Conservation (phyloP, 2,888 invertebrate species). For the Morpho helenor region DNA sequence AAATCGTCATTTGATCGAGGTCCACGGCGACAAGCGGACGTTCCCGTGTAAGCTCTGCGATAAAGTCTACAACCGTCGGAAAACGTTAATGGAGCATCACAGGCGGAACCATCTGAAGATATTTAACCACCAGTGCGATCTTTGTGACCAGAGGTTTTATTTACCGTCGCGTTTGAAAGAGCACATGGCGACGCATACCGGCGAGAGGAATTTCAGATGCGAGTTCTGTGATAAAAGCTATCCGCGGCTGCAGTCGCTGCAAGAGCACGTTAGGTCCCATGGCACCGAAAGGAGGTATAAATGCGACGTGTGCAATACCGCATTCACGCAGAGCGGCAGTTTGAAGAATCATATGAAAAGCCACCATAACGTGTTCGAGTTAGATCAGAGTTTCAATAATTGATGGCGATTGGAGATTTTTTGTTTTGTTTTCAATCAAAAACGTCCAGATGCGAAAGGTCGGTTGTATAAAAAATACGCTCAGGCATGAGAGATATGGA, state of each 20-base stretch:
- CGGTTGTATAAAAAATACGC: no score
- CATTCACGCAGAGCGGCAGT: constrained; percentile 77
- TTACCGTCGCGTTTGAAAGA: constrained; percentile 63
- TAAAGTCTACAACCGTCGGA: constrained; percentile 60
- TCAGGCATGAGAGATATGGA: no score
- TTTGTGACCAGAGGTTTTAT: constrained; percentile 67
- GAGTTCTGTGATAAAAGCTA: constrained; percentile 80
- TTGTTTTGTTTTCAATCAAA: not conserved
- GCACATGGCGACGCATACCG: constrained; percentile 75
- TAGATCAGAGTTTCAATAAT: constrained; percentile 40
- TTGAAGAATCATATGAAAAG: constrained; percentile 79
- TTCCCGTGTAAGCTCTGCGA: constrained; percentile 63
- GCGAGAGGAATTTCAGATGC: constrained; percentile 74
- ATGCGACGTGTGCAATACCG: constrained; percentile 71
- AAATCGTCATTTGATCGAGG: constrained; percentile 60
- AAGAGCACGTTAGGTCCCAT: constrained; percentile 79
- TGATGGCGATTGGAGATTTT: constrained; percentile 1
- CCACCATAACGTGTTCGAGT: constrained; percentile 61
- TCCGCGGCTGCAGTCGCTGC: constrained; percentile 75
- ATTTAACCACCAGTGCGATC: constrained; percentile 58
- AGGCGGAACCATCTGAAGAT: constrained; percentile 60
- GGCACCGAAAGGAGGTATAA: constrained; percentile 72
- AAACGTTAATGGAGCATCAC: constrained; percentile 61
- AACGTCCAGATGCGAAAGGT: no score
- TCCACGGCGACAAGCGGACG: constrained; percentile 58